Conservation (phyloP, 2,888 invertebrate species). For the Dicyrtoma fusca region DNA sequence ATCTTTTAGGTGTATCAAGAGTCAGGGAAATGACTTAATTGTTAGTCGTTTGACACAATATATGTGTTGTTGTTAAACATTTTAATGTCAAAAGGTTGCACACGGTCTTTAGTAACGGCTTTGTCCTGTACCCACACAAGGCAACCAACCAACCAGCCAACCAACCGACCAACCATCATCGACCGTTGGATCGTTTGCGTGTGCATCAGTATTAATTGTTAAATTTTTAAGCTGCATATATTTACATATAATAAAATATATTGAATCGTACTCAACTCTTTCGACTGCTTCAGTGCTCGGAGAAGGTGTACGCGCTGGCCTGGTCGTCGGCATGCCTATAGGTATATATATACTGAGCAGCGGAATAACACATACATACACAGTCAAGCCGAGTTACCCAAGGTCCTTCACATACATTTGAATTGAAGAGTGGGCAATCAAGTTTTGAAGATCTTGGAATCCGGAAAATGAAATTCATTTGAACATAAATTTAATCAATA, state of each 20-base stretch:
- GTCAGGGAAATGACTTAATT: not conserved
- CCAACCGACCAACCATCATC: not conserved
- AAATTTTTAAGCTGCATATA: not conserved
- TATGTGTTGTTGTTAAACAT: not conserved
- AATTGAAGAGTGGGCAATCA: constrained; percentile 30
- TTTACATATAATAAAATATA: too few relatives aligned
- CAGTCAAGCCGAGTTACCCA: too few relatives aligned
- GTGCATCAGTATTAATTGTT: not conserved
- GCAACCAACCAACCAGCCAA: too few relatives aligned
- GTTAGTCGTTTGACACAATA: not conserved
- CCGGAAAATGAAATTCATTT: constrained; percentile 42
- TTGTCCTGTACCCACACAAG: too few relatives aligned
- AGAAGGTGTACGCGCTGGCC: too few relatives aligned
- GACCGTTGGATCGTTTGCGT: not conserved
- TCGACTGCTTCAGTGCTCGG: too few relatives aligned
- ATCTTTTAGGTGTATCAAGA: too few relatives aligned
- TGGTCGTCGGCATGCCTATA: too few relatives aligned
- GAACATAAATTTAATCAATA: constrained; percentile 28
- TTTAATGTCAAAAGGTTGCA: constrained; percentile 6
- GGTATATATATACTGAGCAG: too few relatives aligned
- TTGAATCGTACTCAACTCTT: too few relatives aligned
- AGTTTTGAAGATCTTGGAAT: constrained; percentile 39
- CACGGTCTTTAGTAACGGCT: not conserved
- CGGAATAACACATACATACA: too few relatives aligned
- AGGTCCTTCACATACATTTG: too few relatives aligned